These are phyloP conservation scores for Nematolebias whitei DNA, from an alignment of 2,113 vertebrate species.

Conservation along the genomic window DNA sequence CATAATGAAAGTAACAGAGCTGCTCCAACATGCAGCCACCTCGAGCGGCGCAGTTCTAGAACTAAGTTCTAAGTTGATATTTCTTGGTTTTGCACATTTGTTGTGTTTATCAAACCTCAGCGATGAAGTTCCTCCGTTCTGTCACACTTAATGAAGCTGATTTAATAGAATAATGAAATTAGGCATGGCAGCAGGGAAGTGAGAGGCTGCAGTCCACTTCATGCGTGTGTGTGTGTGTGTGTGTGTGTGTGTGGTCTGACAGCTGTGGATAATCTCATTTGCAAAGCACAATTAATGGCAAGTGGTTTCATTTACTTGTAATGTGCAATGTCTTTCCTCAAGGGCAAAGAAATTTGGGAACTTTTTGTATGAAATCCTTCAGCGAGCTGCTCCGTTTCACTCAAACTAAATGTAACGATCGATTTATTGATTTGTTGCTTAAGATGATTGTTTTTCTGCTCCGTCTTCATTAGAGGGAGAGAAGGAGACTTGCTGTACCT, in stretches of 20 bases:
- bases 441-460: too few species aligned
- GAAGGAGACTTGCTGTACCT: too few species aligned
- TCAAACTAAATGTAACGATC: not conserved
- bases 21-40: too few species aligned
- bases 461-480: too few species aligned
- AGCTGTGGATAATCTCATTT: constrained; percentile 72
- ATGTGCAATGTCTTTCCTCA: constrained; percentile 56
- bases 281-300: constrained; percentile 61
- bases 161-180: constrained; percentile 73
- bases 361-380: constrained; percentile 18
- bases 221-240: too few species aligned
- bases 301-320: constrained; percentile 56
- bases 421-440: not conserved
- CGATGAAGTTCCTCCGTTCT: constrained; percentile 24
- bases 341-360: constrained; percentile 62
- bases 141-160: constrained; percentile 55
- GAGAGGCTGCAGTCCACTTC: too few species aligned
- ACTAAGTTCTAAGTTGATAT: too few species aligned
- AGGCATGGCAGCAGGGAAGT: constrained; percentile 44
- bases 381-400: not conserved
- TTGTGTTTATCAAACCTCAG: constrained; percentile 40
- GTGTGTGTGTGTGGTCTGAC: constrained; percentile 54
- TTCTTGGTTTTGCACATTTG: not conserved
- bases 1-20: too few species aligned
- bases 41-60: too few species aligned